Evolutionary conservation across 1,140 invertebrate genomes (phyloP).

Genomic region (Rhagoletis pomonella): DNA sequence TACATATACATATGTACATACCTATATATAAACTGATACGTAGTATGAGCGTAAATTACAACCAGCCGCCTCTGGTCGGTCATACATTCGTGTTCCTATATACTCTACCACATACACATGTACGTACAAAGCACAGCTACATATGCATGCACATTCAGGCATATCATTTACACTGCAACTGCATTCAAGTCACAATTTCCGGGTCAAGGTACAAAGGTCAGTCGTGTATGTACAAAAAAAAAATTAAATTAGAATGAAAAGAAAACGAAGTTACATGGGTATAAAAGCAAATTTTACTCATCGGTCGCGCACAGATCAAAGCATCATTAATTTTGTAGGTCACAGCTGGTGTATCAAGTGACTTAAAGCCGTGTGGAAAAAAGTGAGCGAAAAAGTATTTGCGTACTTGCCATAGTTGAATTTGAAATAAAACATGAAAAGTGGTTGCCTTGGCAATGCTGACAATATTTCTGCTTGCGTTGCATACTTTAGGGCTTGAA

Average conservation of each 20-base stretch:
- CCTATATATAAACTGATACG: neutral
- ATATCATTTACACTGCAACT: conserved; percentile 14
- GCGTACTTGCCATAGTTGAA: neutral
- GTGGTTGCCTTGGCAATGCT: neutral
- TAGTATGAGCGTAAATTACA: neutral
- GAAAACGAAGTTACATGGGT: neutral
- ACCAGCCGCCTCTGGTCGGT: neutral
- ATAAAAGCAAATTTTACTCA: neutral
- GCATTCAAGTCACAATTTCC: conserved; percentile 20
- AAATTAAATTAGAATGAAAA: neutral
- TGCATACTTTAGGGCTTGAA: no score
- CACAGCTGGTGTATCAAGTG: neutral
- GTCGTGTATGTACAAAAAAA: neutral
- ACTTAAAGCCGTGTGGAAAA: neutral
- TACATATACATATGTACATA: neutral
- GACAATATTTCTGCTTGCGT: neutral
- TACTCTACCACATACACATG: neutral
- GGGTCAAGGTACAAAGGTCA: conserved; percentile 45
- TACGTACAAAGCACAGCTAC: neutral
- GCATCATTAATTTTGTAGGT: conserved; percentile 51
- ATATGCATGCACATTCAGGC: neutral
- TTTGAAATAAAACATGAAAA: neutral
- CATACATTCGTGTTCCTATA: neutral
- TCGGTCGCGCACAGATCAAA: conserved; percentile 24
- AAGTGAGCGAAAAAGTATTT: neutral